phyloP scores from a whole-genome alignment of 2,113 vertebrate species.

The Manacus vitellinus region DNA sequence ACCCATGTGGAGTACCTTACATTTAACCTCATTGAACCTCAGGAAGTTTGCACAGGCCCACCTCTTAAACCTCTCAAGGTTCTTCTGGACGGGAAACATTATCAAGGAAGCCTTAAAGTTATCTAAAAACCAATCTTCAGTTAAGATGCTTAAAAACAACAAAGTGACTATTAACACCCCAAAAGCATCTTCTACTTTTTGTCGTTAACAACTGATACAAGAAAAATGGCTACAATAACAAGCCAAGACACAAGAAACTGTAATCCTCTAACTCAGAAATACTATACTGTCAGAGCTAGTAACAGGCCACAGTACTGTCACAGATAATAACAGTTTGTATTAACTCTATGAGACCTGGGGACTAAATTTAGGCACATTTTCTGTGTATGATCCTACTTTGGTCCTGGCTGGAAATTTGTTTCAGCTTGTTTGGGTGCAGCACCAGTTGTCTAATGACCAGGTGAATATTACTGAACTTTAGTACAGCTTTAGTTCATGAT shows the following conservation, averaged over 20 bases:
- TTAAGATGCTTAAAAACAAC: not conserved
- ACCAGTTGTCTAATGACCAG: rapidly evolving
- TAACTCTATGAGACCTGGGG: not conserved
- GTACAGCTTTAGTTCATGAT: not conserved
- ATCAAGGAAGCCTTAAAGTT: not conserved
- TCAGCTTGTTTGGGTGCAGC: not conserved
- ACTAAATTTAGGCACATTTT: not conserved
- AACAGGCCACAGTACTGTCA: not conserved
- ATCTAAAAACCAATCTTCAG: not conserved
- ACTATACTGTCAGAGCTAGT: no score
- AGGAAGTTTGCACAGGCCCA: not conserved
- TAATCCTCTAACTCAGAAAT: not conserved
- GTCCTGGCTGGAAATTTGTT: not conserved
- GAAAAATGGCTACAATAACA: not conserved
- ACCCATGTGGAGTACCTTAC: not conserved
- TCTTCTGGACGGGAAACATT: not conserved
- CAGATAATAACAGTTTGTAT: not conserved
- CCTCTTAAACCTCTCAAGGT: not conserved
- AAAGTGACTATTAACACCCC: not conserved
- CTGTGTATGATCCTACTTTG: not conserved
- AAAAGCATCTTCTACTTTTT: not conserved
- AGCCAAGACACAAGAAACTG: not conserved
- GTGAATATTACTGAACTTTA: not conserved
- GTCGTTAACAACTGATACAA: not conserved
- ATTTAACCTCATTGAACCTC: not conserved